Percentiles rank a stretch among this genome's conserved stretches.
Conservation (phyloP, 2,797 vertebrate species). For the Pagetopsis macropterus region DNA sequence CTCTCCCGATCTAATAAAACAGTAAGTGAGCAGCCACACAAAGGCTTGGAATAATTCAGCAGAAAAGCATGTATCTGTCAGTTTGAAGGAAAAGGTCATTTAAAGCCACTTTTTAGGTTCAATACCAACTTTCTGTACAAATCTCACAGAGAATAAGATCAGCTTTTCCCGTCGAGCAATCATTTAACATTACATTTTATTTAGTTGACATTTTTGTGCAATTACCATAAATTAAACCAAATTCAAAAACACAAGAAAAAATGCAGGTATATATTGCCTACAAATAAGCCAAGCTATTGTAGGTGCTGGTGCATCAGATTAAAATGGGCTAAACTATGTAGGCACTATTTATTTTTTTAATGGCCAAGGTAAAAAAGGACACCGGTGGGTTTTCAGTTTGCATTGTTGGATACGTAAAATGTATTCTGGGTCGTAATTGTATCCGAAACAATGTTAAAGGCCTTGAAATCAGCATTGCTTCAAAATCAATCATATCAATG, state of each 20-base stretch:
- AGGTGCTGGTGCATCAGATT: too few relatives aligned
- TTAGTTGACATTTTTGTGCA: too few relatives aligned
- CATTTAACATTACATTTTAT: constrained; percentile 9
- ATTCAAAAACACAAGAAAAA: too few relatives aligned
- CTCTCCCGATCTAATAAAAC: constrained; percentile 60
- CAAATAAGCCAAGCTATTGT: too few relatives aligned
- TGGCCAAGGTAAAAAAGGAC: too few relatives aligned
- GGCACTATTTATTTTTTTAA: too few relatives aligned
- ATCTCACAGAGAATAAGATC: constrained; percentile 52
- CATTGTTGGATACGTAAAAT: background rate
- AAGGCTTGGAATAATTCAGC: constrained; percentile 37
- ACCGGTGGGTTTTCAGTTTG: too few relatives aligned
- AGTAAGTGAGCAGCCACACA: constrained; percentile 48
- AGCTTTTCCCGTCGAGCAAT: constrained; percentile 50
- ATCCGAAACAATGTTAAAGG: background rate
- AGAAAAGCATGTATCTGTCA: constrained; percentile 52
- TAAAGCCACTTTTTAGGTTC: constrained; percentile 71
- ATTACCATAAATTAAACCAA: too few relatives aligned
- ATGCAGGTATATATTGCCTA: too few relatives aligned
- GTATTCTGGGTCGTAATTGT: background rate
- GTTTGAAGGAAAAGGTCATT: constrained; percentile 43
- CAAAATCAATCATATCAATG: background rate
- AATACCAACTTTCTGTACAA: constrained; percentile 53
- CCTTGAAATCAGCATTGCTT: background rate
- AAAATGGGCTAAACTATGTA: too few relatives aligned